Evolutionary conservation across 2,113 vertebrate genomes (phyloP).

Genomic region (Platycercus adscitus): DNA sequence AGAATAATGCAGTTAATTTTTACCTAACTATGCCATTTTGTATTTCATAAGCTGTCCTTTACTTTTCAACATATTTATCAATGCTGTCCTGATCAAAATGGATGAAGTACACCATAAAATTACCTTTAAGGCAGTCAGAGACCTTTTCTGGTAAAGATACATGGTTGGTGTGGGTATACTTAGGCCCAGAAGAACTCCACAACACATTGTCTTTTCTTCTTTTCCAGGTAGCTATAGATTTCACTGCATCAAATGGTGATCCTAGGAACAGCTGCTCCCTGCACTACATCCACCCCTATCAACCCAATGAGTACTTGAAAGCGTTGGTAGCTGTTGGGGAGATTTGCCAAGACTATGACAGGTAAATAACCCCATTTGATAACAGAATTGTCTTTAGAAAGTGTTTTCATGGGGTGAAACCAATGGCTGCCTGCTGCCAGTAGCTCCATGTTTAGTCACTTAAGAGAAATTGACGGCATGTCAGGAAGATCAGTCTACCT

Average conservation of each 20-base stretch:
- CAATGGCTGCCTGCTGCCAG: not conserved
- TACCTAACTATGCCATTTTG: not conserved
- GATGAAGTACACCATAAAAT: not conserved
- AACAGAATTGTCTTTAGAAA: not conserved
- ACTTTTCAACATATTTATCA: not conserved
- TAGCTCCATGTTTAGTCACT: not conserved
- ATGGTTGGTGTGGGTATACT: not conserved
- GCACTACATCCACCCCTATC: slow-evolving; percentile 98
- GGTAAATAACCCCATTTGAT: slow-evolving; percentile 74
- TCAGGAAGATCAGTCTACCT: not conserved
- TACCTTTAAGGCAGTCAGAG: not conserved
- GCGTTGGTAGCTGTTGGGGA: slow-evolving; percentile 96
- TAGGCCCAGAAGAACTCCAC: not conserved
- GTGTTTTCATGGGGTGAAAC: not conserved
- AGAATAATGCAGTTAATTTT: not conserved
- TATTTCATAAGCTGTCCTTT: not conserved
- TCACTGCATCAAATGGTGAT: slow-evolving; percentile 96
- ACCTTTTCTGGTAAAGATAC: not conserved
- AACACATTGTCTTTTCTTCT: not conserved
- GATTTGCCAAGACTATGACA: slow-evolving; percentile 99
- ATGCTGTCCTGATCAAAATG: not conserved
- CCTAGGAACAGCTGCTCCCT: slow-evolving; percentile 96
- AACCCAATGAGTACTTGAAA: slow-evolving; percentile 98
- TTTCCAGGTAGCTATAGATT: slow-evolving; percentile 94
- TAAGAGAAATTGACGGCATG: not conserved